Evolutionary conservation across 2,797 vertebrate genomes (phyloP), one percentile per base, ranked within the genome.

Genomic region (Pagetopsis macropterus): DNA sequence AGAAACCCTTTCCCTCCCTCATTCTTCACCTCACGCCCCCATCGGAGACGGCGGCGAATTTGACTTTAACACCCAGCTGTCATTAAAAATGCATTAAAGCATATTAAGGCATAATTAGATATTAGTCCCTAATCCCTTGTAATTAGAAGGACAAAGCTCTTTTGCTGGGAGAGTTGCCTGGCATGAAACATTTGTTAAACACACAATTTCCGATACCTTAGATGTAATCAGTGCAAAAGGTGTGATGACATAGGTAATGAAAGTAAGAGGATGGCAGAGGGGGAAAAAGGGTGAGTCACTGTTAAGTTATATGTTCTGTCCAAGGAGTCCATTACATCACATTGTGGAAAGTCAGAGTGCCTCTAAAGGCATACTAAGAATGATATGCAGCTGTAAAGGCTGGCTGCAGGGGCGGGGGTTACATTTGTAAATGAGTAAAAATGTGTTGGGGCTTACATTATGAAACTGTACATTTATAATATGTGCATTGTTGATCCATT

Each of bases 31-130:
- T 83, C 79, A 73, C 70, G 55, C 68, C 75, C 81, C 79, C 75
- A 77, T 64, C 78, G 50, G 76, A 79, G 77, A 78, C 71, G 17
- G 70, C 76, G 63, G 54, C 31, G 64, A 87, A 77, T 91, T 89
- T 87, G 85, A 90, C 89, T 91, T 81, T 57, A 92, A 87, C 91
- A 82, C 91, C 72, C 79, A 85, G 91, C 84, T 84, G 90, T 89
- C 90, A 93, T 94, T 95, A 94, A 94, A 94, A 92, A 91, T 92
- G 87, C 93, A 93, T 94, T 94, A 94, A 91, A 90, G 88, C 90
- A 91, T 94, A 92, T 94, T 94, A 94, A 86, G 83, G 79, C 85
- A 72, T 94, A 93, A 94, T 94, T 93, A 92, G 88, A 94, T 91
- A 93, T 94, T 92, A 93, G 93, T 90, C 89, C 76, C 90, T 92